phyloP scores from a whole-genome alignment of 2,113 vertebrate species.

The Indicator indicator region DNA sequence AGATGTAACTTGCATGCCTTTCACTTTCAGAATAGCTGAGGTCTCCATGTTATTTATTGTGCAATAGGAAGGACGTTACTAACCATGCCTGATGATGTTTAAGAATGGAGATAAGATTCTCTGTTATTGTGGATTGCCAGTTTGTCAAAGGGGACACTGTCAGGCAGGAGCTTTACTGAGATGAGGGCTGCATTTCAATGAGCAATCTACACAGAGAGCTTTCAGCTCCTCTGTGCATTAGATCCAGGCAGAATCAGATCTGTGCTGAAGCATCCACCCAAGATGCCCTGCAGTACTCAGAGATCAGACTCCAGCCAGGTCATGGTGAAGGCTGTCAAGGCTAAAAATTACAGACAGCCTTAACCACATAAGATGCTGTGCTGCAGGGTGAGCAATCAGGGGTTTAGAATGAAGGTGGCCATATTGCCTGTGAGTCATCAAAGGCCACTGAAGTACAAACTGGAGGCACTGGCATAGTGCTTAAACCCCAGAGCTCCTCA shows the following conservation, averaged over 20 bases:
- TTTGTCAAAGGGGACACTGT: slow-evolving; percentile 51
- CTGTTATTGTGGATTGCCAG: slow-evolving; percentile 50
- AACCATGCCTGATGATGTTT: slow-evolving; percentile 31
- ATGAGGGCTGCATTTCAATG: slow-evolving; percentile 67
- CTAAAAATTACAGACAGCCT: neutral
- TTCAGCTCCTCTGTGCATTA: neutral
- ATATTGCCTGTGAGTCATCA: neutral
- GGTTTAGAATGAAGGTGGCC: neutral
- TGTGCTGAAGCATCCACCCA: neutral
- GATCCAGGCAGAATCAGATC: slow-evolving; percentile 12
- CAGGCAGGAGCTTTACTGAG: slow-evolving; percentile 44
- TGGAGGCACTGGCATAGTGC: neutral
- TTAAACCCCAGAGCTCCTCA: neutral
- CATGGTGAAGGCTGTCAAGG: neutral
- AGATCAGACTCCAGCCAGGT: neutral
- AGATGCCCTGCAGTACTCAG: neutral
- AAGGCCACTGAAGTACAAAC: neutral
- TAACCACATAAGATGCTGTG: neutral
- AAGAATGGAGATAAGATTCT: slow-evolving; percentile 54
- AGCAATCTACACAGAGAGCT: slow-evolving; percentile 2
- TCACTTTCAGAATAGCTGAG: neutral
- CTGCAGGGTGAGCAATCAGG: neutral
- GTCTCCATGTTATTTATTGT: slow-evolving; percentile 21
- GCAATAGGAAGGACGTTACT: slow-evolving; percentile 31
- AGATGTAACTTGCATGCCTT: neutral